These are phyloP conservation scores for Heliocidaris tuberculata DNA, from an alignment of 35 echinoderm and acorn worm genomes.

Conservation along the genomic window DNA sequence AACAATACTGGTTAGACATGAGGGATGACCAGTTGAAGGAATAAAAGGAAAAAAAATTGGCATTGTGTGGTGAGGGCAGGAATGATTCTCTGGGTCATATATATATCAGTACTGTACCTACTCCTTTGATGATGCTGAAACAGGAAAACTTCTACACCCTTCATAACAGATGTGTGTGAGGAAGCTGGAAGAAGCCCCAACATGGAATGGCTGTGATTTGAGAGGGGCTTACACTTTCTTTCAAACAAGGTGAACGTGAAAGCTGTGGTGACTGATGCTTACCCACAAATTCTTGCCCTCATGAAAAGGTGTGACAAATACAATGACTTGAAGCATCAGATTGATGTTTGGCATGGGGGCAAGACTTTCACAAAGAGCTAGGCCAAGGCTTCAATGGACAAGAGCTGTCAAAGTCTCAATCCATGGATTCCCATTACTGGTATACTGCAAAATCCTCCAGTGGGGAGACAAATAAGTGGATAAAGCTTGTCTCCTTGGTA, in stretches of 20 bases:
- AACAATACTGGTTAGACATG: slow-evolving; percentile 22
- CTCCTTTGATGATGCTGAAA: slow-evolving; percentile 21
- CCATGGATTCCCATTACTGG: slow-evolving; percentile 62
- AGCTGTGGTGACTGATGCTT: slow-evolving; percentile 61
- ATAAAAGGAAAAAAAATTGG: neutral
- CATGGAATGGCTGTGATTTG: slow-evolving; percentile 60
- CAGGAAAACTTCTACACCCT: slow-evolving; percentile 48
- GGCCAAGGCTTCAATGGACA: neutral
- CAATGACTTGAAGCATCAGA: slow-evolving; percentile 34
- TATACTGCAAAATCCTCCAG: slow-evolving; percentile 34
- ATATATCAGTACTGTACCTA: slow-evolving; percentile 51
- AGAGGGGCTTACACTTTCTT: slow-evolving; percentile 36
- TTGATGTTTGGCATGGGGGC: slow-evolving; percentile 59
- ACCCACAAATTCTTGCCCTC: slow-evolving; percentile 39
- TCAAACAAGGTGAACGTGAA: neutral
- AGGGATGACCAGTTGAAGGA: slow-evolving; percentile 4
- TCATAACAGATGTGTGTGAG: slow-evolving; percentile 52
- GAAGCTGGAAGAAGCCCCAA: slow-evolving; percentile 44
- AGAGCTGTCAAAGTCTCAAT: neutral
- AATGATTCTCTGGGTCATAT: slow-evolving; percentile 50
- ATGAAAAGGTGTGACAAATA: slow-evolving; percentile 46
- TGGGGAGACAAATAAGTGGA: slow-evolving; percentile 38
- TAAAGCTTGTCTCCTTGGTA: neutral
- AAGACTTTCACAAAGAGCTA: slow-evolving; percentile 54
- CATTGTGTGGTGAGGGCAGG: slow-evolving; percentile 54